phyloP scores from a whole-genome alignment of 2,888 invertebrate species.

The Drosophila nr. medialis region DNA sequence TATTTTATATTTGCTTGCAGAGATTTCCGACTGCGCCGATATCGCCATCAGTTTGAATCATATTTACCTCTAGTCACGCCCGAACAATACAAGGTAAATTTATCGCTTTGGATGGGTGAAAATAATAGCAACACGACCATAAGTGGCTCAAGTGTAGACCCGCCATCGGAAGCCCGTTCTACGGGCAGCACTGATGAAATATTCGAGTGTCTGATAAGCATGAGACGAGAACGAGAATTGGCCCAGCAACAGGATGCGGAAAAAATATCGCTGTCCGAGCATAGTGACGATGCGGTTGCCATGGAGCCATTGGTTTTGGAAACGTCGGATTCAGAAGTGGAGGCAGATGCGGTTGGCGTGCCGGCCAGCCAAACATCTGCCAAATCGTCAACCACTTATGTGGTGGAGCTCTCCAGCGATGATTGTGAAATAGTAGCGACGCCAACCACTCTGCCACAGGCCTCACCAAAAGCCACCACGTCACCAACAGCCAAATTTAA shows the following conservation, averaged over 20 bases:
- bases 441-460: slow-evolving; percentile 15
- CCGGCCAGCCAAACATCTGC: neutral
- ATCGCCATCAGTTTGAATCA: slow-evolving; percentile 82
- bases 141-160: slow-evolving; percentile 42
- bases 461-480: neutral
- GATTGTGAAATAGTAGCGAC: slow-evolving; percentile 65
- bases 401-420: slow-evolving; percentile 67
- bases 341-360: slow-evolving; percentile 13
- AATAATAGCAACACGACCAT: slow-evolving; percentile 60
- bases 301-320: slow-evolving; percentile 83
- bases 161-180: slow-evolving; percentile 44
- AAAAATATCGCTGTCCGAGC: slow-evolving; percentile 57
- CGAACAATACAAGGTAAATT: slow-evolving; percentile 73
- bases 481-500: slow-evolving; percentile 26
- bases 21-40: slow-evolving; percentile 82
- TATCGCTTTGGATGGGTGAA: slow-evolving; percentile 72
- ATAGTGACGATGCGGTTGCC: slow-evolving; percentile 74
- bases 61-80: slow-evolving; percentile 78
- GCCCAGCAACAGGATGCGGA: slow-evolving; percentile 40
- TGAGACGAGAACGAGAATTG: slow-evolving; percentile 40
- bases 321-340: slow-evolving; percentile 79
- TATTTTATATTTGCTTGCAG: slow-evolving; percentile 45
- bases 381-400: neutral
- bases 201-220: slow-evolving; percentile 52
- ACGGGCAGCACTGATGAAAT: slow-evolving; percentile 78